Base-by-base conservation (phyloP, 2,888 invertebrate species). In the Piscicola geometra region DNA sequence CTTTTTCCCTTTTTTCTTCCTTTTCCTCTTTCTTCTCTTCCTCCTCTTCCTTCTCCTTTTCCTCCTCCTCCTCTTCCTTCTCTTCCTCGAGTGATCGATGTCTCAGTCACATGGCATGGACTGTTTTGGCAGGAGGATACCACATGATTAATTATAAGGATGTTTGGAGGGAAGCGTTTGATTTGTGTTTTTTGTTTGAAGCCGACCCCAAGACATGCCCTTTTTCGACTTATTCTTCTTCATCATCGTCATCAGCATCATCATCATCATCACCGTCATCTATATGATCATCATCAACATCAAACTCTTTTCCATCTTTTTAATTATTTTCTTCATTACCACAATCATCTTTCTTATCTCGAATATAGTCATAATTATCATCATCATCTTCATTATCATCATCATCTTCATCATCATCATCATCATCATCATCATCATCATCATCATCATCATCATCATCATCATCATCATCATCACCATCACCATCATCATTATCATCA, bases 181-280 rank as follows among this genome's bases (percentile, higher is more conserved):
- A n/a, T n/a, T n/a, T n/a, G n/a, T n/a, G n/a, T n/a, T n/a, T n/a
- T n/a, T n/a, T n/a, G n/a, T n/a, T n/a, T n/a, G n/a, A n/a, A n/a
- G n/a, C n/a, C n/a, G n/a, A n/a, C n/a, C n/a, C n/a, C n/a, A n/a
- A n/a, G n/a, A n/a, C 71, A 71, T 52, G 15, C 47, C 50, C 72
- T 1, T 71, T 28, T 1, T 71, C 72, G 2, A 50, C 72, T 50
- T 71, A 47, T 50, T 71, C 72, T 50, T 52, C 72, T 50, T 56
- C 72, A 56, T 71, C 72, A 56, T 71, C 72, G 21, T 52, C 72
- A 56, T 52, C 56, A 56, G 18, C 72, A 71, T 71, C 72, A 71
- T 71, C 72, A 71, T 52, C 72, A 41, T 52, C 72, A 71, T 56
- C 72, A 71, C 50, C 72, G 50, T 71, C 72, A 71, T 52, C 72